These are phyloP conservation scores for Premnoplex brunnescens DNA, from an alignment of 2,797 vertebrate genomes.

Conservation along the genomic window DNA sequence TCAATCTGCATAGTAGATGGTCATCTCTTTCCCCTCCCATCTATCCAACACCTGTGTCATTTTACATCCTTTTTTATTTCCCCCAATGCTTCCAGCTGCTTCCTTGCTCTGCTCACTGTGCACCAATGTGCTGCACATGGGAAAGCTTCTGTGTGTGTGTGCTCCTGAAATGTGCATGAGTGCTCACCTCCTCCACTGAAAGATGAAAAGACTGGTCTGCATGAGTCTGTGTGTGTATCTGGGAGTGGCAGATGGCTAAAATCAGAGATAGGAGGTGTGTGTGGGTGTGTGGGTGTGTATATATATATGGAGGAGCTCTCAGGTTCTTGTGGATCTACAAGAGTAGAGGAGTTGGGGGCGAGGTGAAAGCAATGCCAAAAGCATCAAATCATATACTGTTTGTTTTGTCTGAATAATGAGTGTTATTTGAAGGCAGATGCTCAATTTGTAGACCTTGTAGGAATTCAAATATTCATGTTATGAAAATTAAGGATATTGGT, in stretches of 20 bases:
- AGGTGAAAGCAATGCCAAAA: neutral
- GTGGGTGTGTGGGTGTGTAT: neutral
- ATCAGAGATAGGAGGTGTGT: neutral
- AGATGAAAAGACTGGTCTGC: neutral
- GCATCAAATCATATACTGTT: neutral
- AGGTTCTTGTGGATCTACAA: neutral
- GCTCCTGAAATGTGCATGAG: neutral
- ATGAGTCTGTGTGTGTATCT: neutral
- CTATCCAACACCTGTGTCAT: neutral
- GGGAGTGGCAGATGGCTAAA: neutral
- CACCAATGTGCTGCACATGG: rapidly evolving
- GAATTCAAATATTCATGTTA: neutral
- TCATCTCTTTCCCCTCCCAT: neutral
- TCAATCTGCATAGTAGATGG: neutral
- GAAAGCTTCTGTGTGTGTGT: neutral
- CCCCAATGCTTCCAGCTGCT: neutral
- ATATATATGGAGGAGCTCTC: neutral
- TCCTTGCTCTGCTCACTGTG: neutral
- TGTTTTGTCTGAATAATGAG: neutral
- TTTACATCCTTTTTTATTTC: neutral
- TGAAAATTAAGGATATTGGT: neutral
- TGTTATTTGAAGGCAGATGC: neutral
- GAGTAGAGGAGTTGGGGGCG: neutral
- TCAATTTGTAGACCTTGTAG: neutral
- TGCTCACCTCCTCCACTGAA: rapidly evolving